A percentile compares a stretch with the other conserved stretches of the same genome.
Evolutionary conservation across 37 sponge, comb jelly and placozoan species (phyloP).

Genomic region (Bolinopsis microptera): DNA sequence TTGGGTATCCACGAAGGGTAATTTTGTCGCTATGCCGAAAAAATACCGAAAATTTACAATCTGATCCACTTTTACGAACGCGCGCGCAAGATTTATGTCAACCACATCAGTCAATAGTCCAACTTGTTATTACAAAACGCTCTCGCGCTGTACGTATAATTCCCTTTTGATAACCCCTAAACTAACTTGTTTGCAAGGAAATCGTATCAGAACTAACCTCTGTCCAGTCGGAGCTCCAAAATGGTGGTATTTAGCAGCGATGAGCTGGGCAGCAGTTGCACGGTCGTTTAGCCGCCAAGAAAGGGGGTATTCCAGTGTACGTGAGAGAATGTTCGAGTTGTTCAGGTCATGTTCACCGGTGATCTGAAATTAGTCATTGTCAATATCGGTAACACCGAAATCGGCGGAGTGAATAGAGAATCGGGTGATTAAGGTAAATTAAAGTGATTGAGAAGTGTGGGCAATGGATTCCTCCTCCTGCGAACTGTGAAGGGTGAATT

Average conservation of each 20-base stretch:
- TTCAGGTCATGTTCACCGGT: conserved; percentile 40
- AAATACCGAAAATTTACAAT: no score
- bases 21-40: no score
- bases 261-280: conserved; percentile 21
- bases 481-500: no score
- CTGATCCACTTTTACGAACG: no score
- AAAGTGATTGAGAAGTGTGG: no score
- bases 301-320: conserved; percentile 10
- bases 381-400: no score
- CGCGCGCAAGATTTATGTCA: not conserved
- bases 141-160: not conserved
- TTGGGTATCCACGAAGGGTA: no score
- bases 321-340: not conserved
- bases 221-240: conserved; percentile 59
- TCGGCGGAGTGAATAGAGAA: no score
- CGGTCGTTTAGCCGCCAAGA: conserved; percentile 30
- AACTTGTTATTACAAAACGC: not conserved
- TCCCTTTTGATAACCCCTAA: not conserved
- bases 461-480: no score
- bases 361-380: conserved; percentile 26
- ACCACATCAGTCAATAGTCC: not conserved
- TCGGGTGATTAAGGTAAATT: no score
- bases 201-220: conserved; percentile 47
- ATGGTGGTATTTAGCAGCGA: conserved; percentile 61
- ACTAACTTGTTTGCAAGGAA: no score